phyloP scores from a whole-genome alignment of 2,113 vertebrate genomes.

The Sarotherodon lohbergeri region DNA sequence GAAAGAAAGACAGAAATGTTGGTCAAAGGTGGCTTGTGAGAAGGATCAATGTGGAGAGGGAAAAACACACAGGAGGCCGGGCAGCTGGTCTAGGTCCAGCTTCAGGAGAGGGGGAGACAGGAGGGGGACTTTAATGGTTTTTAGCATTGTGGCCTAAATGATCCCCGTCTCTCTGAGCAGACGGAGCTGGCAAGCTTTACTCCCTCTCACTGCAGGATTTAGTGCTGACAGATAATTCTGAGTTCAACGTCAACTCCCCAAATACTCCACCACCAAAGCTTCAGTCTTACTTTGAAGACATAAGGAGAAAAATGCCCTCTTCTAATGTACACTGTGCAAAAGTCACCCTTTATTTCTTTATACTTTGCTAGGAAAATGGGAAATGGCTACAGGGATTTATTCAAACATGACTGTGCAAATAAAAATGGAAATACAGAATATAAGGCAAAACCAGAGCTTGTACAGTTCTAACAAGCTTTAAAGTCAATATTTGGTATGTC shows the following conservation, averaged over 20 bases:
- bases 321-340: background rate
- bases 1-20: background rate
- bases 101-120: background rate
- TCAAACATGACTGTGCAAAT: background rate
- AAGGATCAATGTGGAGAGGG: background rate
- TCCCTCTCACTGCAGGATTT: conserved; percentile 10
- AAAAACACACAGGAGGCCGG: background rate
- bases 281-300: background rate
- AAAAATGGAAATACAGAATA: background rate
- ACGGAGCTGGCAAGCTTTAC: background rate
- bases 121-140: conserved; percentile 18
- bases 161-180: conserved; percentile 1
- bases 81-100: conserved; percentile 22
- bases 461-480: background rate
- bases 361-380: background rate
- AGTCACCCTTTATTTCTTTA: background rate
- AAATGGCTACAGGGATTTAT: background rate
- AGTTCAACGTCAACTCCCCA: background rate
- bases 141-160: conserved; percentile 33
- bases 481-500: background rate
- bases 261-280: background rate
- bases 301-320: background rate
- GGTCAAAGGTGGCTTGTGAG: conserved; percentile 16
- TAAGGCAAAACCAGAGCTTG: background rate
- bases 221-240: conserved; percentile 17